Base-by-base conservation (phyloP, 1,140 invertebrate species). In the Teleopsis dalmanni region DNA sequence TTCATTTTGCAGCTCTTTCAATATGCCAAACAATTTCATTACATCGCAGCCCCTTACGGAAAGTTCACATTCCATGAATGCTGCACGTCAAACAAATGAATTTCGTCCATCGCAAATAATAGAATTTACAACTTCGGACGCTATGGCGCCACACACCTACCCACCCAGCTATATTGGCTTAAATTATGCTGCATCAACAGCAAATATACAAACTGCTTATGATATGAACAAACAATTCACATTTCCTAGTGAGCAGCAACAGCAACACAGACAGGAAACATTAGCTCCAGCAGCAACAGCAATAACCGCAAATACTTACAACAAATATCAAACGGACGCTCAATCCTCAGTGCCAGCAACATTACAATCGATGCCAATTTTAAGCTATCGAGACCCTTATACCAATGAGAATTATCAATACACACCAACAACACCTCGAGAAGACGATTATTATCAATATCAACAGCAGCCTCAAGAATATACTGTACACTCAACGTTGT, bases 41-140 rank as follows among this genome's bases (percentile, higher is more conserved):
- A 35, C 8, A 35, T 35, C 19, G 16, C n/a, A 14, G 6, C 13
- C n/a, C 19, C n/a, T 2, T 35, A 3, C 33, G 16, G 4, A 16
- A 35, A 35, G 16, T 35, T 35, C 34, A 35, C 14, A 16, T 35
- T 19, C n/a, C n/a, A 16, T 8, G 19, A 16, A 40, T 38, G n/a
- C 3, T 3, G 19, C 3, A 38, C 36, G 5, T n/a, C n/a, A n/a
- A 7, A 33, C 9, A 3, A 55, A 56, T 4, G 57, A 57, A 8
- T 65, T 65, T 47, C 43, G 57, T 25, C 59, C 63, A 31, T 66
- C 63, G 2, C 63, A 61, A 49, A 62, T 66, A 52, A 43, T 66
- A 36, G 63, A 63, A 4, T 66, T 66, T 31, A 66, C 64, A 21
- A 53, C 57, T 6, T 61, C 60, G 11, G 64, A 66, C 54, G 64